phyloP scores from a whole-genome alignment of 1,140 invertebrate genomes.

The Whitmania pigra region DNA sequence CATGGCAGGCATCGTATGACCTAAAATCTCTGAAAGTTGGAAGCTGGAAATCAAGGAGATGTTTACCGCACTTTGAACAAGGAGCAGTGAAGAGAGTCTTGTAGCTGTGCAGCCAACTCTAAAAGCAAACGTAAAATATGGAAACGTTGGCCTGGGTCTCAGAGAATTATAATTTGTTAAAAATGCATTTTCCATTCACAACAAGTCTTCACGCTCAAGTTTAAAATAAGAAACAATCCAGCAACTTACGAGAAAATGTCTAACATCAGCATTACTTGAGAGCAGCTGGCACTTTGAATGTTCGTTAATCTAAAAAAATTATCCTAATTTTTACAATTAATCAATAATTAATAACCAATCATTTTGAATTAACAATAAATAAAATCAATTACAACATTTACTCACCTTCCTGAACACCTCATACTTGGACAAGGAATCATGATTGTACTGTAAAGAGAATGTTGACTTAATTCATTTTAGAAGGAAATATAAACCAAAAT shows the following conservation, averaged over 20 bases:
- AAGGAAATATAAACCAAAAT: neutral
- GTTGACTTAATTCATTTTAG: neutral
- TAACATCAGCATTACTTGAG: neutral
- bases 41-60: slow-evolving; percentile 7
- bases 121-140: neutral
- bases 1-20: slow-evolving; percentile 4
- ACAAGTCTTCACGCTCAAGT: neutral
- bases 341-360: neutral
- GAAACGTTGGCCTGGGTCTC: neutral
- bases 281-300: neutral
- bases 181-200: neutral
- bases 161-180: neutral
- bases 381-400: neutral
- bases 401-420: slow-evolving; percentile 6
- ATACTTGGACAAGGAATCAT: neutral
- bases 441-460: neutral
- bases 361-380: neutral
- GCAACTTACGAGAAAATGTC: neutral
- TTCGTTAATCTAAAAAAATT: neutral
- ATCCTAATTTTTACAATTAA: neutral
- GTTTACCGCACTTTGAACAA: slow-evolving; percentile 14
- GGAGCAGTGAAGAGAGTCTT: slow-evolving; percentile 16
- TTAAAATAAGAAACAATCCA: neutral
- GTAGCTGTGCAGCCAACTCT: slow-evolving; percentile 17
- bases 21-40: slow-evolving; percentile 14